Base-by-base conservation (phyloP, 2,797 vertebrate species). In the Tadarida brasiliensis region DNA sequence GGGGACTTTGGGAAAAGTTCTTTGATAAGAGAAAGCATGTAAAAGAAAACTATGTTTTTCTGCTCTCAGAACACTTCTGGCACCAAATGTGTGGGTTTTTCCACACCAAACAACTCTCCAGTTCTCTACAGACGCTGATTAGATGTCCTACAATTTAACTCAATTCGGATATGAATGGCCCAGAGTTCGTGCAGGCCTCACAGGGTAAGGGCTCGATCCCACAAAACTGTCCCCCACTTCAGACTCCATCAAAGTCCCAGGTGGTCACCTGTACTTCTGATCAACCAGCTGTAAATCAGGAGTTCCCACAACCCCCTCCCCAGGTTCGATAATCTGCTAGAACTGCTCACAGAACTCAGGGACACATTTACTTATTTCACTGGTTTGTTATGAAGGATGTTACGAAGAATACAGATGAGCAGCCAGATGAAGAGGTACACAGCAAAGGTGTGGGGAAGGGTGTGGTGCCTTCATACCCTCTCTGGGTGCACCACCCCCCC, bases 291-390 rank as follows among this genome's bases (percentile, higher is more conserved):
- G 11, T n/a, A 51, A 44, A 63, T 54, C 33, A 39, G 33, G 68
- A 84, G 44, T 80, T 59, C 63, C 26, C 65, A 80, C 54, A n/a
- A 39, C 54, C 44, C 44, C 15, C 26, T 87, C 30, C 22, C 19
- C 56, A 51, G n/a, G n/a, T 39, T 54, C 3, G 3, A 16, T 44
- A 39, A n/a, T 71, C 71, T 71, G 56, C 44, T 63, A 44, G 54
- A n/a, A 35, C 20, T 28, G 20, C 91, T 87, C 83, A 80, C 54
- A 57, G 74, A 87, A 93, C 3, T 39, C 44, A 39, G 74, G 77
- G 83, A 63, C 51, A 54, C 63, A 54, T n/a, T 54, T 39, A 7
- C 44, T 35, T 30, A n/a, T 26, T 19, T 87, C 35, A 26, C 26
- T n/a, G 19, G 11, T 33, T 51, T 24, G 24, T 59, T 51, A 61